These are phyloP conservation scores for Erpetoichthys calabaricus DNA, from an alignment of 2,797 vertebrate species.

Conservation along the genomic window DNA sequence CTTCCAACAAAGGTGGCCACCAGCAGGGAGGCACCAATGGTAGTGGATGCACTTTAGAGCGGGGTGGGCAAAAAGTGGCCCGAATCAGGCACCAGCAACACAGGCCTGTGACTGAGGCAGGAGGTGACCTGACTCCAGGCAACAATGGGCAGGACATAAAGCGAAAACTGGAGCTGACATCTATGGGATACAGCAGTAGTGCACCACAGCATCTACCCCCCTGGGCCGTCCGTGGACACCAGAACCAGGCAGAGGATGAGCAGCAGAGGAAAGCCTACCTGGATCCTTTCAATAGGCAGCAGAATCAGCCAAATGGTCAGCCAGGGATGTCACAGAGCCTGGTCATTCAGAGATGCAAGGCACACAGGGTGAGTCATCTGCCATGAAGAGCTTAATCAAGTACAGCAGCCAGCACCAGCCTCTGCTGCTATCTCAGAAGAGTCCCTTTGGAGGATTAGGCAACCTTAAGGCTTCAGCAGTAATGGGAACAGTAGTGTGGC, in stretches of 20 bases:
- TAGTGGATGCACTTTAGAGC: constrained; percentile 75
- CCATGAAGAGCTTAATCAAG: constrained; percentile 87
- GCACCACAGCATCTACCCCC: constrained; percentile 48
- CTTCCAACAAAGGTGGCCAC: constrained; percentile 34
- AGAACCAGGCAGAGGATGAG: constrained; percentile 56
- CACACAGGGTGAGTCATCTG: constrained; percentile 66
- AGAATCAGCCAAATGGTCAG: constrained; percentile 43
- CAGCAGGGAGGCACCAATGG: constrained; percentile 24
- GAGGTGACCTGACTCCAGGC: constrained; percentile 39
- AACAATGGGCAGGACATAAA: constrained; percentile 55
- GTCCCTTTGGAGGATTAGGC: constrained; percentile 70
- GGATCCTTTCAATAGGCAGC: constrained; percentile 52
- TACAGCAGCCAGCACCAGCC: constrained; percentile 81
- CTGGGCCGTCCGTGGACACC: constrained; percentile 48
- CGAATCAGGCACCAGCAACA: constrained; percentile 92
- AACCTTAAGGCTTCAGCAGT: constrained; percentile 68
- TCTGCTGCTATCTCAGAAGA: constrained; percentile 74
- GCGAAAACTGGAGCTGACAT: constrained; percentile 68
- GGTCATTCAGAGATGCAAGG: constrained; percentile 44
- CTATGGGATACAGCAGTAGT: constrained; percentile 62
- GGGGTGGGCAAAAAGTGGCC: constrained; percentile 79
- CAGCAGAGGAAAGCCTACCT: constrained; percentile 64
- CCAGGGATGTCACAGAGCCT: constrained; percentile 34
- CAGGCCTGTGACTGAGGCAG: constrained; percentile 40
- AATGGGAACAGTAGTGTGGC: constrained; percentile 19